These are phyloP conservation scores for Acronicta leporina DNA, from an alignment of 2,888 invertebrate species.

Conservation along the genomic window DNA sequence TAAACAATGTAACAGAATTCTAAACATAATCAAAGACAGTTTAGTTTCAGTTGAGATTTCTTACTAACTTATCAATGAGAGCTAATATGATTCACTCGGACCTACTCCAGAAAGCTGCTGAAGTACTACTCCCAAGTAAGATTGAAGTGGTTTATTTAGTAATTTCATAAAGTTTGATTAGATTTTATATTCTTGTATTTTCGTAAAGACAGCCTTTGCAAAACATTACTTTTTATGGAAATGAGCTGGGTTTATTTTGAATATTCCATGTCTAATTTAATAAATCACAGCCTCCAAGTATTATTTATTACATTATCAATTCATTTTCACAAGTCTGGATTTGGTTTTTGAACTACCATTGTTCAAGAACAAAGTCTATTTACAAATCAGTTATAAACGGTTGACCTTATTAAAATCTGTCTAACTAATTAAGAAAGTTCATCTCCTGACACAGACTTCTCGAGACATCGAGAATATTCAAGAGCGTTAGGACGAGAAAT, in stretches of 20 bases:
- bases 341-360: conserved; percentile 11
- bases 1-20: neutral
- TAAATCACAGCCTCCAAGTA: too few relatives aligned
- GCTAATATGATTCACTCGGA: conserved; percentile 10
- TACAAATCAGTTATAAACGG: conserved; percentile 39
- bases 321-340: neutral
- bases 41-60: neutral
- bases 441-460: conserved; percentile 54
- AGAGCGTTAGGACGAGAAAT: conserved; percentile 46
- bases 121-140: conserved; percentile 34
- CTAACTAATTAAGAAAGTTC: conserved; percentile 47
- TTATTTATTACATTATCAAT: conserved; percentile 5
- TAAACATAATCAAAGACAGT: neutral
- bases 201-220: neutral
- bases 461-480: conserved; percentile 52
- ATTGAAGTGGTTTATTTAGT: conserved; percentile 26
- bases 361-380: conserved; percentile 23
- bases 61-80: too few relatives aligned
- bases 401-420: conserved; percentile 48
- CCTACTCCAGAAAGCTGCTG: conserved; percentile 15
- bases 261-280: neutral
- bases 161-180: conserved; percentile 40
- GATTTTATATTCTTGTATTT: conserved; percentile 18
- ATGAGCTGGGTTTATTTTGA: neutral
- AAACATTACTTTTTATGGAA: neutral